Conservation (phyloP, 2,113 vertebrate genomes). For the Phalacrocorax brasilianus region DNA sequence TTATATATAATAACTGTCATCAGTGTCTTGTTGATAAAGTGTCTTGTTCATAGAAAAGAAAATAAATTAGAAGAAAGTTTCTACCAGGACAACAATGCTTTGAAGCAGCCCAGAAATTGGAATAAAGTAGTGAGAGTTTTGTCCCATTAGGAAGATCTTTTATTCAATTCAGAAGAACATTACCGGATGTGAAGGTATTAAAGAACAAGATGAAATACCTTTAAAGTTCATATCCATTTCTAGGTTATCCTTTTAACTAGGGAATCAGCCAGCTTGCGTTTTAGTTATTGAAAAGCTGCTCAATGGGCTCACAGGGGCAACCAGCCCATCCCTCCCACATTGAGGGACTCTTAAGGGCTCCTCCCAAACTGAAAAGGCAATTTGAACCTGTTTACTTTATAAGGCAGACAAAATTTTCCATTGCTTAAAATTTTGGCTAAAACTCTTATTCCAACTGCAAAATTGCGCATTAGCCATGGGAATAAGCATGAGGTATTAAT, state of each 20-base stretch:
- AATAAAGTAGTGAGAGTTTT: background rate
- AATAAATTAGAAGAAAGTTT: background rate
- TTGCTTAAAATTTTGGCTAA: slow-evolving; percentile 33
- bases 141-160: background rate
- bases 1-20: background rate
- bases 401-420: slow-evolving; percentile 24
- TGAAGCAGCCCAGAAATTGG: background rate
- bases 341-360: background rate
- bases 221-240: background rate
- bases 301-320: background rate
- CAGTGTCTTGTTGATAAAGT: background rate
- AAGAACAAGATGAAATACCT: background rate
- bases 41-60: background rate
- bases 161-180: background rate
- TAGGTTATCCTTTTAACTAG: background rate
- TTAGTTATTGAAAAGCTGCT: background rate
- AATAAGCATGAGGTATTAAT: slow-evolving; percentile 59
- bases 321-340: background rate
- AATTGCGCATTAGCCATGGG: slow-evolving; percentile 45
- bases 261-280: background rate
- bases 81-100: background rate
- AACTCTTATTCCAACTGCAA: slow-evolving; percentile 33
- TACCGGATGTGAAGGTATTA: background rate
- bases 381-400: slow-evolving; percentile 3
- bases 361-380: background rate